Conservation (phyloP, 1,140 invertebrate species). For the Adelges cooleyi region DNA sequence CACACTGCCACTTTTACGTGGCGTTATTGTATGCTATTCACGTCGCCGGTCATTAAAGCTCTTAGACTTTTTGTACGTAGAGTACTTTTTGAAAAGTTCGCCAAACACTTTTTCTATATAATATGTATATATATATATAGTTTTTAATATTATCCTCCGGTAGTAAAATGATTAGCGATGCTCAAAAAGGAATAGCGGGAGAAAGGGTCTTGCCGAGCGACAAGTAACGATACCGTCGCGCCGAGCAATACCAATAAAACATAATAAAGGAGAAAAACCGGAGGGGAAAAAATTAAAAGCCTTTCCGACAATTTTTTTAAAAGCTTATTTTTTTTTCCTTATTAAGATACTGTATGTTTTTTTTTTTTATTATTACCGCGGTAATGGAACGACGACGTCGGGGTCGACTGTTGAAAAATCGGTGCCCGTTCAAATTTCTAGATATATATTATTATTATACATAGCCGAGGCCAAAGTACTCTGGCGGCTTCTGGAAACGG, state of each 20-base stretch:
- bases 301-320: background rate
- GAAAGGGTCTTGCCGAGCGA: no score
- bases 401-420: background rate
- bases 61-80: background rate
- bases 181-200: background rate
- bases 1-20: no score
- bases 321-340: no score
- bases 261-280: background rate
- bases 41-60: constrained; percentile 5
- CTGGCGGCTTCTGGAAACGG: background rate
- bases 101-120: background rate
- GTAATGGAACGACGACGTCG: background rate
- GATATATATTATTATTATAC: no score
- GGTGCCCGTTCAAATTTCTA: background rate
- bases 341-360: no score
- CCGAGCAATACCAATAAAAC: background rate
- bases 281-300: background rate
- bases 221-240: no score
- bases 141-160: constrained; percentile 10
- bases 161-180: constrained; percentile 15
- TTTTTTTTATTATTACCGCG: background rate
- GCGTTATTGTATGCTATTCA: no score
- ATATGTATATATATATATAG: no score
- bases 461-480: no score
- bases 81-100: constrained; percentile 6